Conservation (phyloP, 2,888 invertebrate genomes). For the Tachina lurida region DNA sequence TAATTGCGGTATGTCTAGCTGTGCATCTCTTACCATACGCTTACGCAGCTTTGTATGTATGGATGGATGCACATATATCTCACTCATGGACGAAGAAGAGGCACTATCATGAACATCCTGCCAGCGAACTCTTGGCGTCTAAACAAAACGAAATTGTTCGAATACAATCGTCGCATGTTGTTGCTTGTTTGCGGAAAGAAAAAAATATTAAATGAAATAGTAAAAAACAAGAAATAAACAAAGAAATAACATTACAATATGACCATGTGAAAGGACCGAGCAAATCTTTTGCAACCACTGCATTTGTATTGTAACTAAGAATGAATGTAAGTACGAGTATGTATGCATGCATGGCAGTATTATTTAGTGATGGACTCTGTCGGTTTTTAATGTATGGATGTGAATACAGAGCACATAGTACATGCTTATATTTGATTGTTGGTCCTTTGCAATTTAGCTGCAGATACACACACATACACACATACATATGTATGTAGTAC, state of each 20-base stretch:
- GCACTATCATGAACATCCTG: slow-evolving; percentile 52
- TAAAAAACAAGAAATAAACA: slow-evolving; percentile 32
- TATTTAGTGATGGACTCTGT: slow-evolving; percentile 2
- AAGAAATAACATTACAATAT: slow-evolving; percentile 39
- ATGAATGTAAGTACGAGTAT: too few species aligned
- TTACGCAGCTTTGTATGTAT: neutral
- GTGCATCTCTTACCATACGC: too few species aligned
- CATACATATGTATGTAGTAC: neutral
- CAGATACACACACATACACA: slow-evolving; percentile 2
- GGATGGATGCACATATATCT: neutral
- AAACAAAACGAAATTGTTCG: slow-evolving; percentile 43
- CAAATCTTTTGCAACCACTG: slow-evolving; percentile 6
- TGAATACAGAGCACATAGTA: too few species aligned
- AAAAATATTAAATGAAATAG: neutral
- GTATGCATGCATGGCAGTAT: too few species aligned
- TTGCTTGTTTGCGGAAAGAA: neutral
- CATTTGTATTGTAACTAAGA: slow-evolving; percentile 27
- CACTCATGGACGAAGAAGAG: slow-evolving; percentile 10
- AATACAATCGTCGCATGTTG: slow-evolving; percentile 36
- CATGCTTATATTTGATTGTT: slow-evolving; percentile 24
- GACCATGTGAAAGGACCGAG: slow-evolving; percentile 45
- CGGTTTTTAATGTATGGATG: too few species aligned
- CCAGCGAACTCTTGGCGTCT: slow-evolving; percentile 64
- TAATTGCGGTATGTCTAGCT: neutral
- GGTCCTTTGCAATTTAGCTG: slow-evolving; percentile 35